Conservation (phyloP, 2,113 vertebrate genomes). For the Neolamprologus sp. region DNA sequence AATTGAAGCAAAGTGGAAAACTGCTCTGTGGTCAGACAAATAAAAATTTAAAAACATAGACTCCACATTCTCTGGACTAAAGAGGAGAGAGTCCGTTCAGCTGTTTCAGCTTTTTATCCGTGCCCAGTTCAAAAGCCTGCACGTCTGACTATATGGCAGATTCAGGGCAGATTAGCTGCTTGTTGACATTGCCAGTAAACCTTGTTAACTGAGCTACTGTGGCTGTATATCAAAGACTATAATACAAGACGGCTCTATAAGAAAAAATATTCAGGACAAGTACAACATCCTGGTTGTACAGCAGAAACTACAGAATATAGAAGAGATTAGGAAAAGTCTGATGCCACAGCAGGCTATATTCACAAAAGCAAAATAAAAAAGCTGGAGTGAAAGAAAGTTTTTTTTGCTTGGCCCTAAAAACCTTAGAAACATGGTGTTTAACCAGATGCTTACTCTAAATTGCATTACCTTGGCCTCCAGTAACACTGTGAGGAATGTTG, state of each 20-base stretch:
- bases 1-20: neutral
- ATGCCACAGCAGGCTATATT: neutral
- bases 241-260: fast-evolving
- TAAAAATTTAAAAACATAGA: neutral
- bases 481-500: neutral
- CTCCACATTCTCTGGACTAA: neutral
- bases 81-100: fast-evolving
- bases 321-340: neutral
- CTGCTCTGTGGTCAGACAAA: neutral
- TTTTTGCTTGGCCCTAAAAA: neutral
- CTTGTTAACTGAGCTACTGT: neutral
- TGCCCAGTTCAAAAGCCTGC: neutral
- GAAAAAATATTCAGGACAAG: neutral
- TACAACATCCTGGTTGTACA: neutral
- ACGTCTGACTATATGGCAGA: neutral
- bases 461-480: neutral
- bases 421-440: neutral
- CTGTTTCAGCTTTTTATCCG: neutral
- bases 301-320: neutral
- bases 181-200: fast-evolving
- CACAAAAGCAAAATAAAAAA: neutral
- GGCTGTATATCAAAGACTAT: neutral
- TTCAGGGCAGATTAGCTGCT: neutral
- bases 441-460: neutral
- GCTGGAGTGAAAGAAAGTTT: neutral